Percentiles rank a stretch among this genome's conserved stretches.
phyloP scores from a whole-genome alignment of 2,113 vertebrate genomes.

The Reinhardtius hippoglossoides region DNA sequence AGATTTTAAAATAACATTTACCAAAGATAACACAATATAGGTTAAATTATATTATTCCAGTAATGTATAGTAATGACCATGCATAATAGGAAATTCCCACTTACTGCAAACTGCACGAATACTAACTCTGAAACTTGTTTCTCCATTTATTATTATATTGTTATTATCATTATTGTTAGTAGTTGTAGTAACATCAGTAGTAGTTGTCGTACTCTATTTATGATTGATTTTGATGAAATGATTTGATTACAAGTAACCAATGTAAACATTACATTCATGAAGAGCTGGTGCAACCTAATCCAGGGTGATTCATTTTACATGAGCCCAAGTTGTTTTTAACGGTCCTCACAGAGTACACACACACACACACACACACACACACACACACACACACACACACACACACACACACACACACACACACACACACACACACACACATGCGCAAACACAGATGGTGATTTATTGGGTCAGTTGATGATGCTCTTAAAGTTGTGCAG shows the following conservation, averaged over 20 bases:
- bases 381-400: slow-evolving; percentile 8
- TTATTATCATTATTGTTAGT: no score
- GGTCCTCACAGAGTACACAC: slow-evolving; percentile 5
- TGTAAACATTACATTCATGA: background rate
- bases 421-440: background rate
- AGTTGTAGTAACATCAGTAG: no score
- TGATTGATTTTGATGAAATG: no score
- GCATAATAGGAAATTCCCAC: background rate
- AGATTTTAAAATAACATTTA: no score
- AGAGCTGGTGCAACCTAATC: background rate
- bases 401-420: slow-evolving; percentile 12
- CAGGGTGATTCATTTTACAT: background rate
- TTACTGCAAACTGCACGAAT: no score
- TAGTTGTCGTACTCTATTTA: no score
- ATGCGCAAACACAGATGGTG: slow-evolving; percentile 11
- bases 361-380: slow-evolving; percentile 1
- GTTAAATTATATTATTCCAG: no score
- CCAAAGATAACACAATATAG: no score
- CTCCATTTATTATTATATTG: no score
- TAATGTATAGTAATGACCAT: background rate
- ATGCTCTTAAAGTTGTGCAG: slow-evolving; percentile 36
- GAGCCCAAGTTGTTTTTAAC: slow-evolving; percentile 8
- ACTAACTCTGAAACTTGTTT: no score
- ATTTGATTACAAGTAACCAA: no score
- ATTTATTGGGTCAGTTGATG: slow-evolving; percentile 67